Evolutionary conservation across 2,113 vertebrate species (phyloP).

Genomic region (Merops nubicus): DNA sequence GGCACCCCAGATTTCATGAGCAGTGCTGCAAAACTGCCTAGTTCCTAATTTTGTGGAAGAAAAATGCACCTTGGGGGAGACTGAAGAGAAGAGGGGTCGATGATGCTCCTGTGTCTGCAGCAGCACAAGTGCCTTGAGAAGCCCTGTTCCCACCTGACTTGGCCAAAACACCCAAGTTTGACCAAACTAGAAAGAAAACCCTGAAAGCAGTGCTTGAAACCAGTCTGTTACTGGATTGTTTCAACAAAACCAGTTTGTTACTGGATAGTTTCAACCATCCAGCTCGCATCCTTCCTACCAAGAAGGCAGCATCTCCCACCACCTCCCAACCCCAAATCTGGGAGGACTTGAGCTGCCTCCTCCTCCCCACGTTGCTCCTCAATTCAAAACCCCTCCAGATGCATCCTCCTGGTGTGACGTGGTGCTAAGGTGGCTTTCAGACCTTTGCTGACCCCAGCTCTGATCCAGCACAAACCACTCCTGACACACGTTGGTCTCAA

Average conservation of each 20-base stretch:
- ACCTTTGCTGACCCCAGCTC: not conserved
- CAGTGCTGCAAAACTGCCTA: fast-evolving
- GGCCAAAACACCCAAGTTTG: not conserved
- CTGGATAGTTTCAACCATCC: fast-evolving
- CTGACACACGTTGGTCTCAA: fast-evolving
- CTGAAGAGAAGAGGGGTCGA: not conserved
- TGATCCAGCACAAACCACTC: not conserved
- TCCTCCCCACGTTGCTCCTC: not conserved
- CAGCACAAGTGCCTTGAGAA: not conserved
- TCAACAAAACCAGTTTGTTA: fast-evolving
- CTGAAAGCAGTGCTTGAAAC: not conserved
- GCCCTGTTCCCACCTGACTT: not conserved
- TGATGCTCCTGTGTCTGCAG: not conserved
- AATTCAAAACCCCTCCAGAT: not conserved
- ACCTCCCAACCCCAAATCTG: fast-evolving
- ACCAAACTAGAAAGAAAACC: not conserved
- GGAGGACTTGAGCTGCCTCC: not conserved
- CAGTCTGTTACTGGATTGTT: fast-evolving
- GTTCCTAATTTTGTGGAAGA: not conserved
- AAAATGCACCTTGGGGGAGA: not conserved
- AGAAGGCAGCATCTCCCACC: not conserved
- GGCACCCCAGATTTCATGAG: not conserved
- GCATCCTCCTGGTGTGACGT: too few relatives aligned
- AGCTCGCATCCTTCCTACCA: not conserved
- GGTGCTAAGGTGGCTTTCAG: not conserved